phyloP scores from a whole-genome alignment of 2,888 invertebrate genomes.

The Coelopa pilipes region DNA sequence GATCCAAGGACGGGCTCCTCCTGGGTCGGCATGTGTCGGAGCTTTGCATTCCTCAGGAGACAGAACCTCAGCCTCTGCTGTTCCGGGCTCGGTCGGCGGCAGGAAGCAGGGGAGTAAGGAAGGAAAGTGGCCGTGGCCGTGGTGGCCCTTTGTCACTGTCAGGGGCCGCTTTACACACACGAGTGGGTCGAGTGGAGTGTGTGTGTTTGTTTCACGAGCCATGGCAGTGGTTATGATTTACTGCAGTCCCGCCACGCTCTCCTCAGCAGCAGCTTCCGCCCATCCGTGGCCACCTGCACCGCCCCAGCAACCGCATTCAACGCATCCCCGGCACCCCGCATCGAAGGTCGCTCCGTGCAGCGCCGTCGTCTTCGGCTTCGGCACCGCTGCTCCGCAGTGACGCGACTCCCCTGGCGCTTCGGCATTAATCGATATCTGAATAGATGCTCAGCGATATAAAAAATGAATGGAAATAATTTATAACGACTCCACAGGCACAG shows the following conservation, averaged over 20 bases:
- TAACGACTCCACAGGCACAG: background rate
- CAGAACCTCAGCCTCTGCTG: too few relatives aligned
- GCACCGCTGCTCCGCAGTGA: background rate
- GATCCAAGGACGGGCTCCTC: too few relatives aligned
- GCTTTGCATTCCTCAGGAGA: too few relatives aligned
- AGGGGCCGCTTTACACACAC: background rate
- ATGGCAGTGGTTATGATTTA: constrained; percentile 27
- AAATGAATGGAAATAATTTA: background rate
- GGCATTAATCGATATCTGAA: constrained; percentile 26
- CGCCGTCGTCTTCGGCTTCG: constrained; percentile 2
- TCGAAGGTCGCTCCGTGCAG: background rate
- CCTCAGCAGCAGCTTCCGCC: background rate
- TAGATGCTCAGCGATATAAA: constrained; percentile 2
- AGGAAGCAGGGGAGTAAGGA: background rate
- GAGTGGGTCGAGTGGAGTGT: too few relatives aligned
- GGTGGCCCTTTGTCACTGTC: background rate
- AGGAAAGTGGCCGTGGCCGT: background rate
- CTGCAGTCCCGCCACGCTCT: background rate
- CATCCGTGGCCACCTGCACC: background rate
- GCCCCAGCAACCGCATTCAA: background rate
- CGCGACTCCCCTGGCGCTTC: background rate
- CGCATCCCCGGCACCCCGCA: background rate
- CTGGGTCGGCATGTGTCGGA: too few relatives aligned
- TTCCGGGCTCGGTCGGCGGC: too few relatives aligned
- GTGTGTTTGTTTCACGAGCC: constrained; percentile 5